Conservation (phyloP, 2,797 vertebrate genomes). For the Microctenopoma lineatum region DNA sequence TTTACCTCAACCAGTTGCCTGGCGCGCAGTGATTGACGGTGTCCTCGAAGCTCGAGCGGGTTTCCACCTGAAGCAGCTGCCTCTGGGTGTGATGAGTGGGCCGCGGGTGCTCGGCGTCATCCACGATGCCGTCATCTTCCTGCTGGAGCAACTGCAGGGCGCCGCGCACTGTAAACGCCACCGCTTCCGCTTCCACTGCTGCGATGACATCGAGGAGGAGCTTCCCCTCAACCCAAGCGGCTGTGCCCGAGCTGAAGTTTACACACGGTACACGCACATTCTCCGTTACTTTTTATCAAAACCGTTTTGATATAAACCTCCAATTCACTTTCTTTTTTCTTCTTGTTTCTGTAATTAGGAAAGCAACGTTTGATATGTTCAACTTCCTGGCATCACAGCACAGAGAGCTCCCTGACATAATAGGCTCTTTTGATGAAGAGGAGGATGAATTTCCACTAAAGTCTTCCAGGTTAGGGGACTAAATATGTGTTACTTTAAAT, state of each 20-base stretch:
- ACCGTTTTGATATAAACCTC: neutral
- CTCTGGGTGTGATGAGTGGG: conserved; percentile 86
- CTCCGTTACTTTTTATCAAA: neutral
- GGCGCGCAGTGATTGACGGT: conserved; percentile 89
- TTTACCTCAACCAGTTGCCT: conserved; percentile 82
- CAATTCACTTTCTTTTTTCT: neutral
- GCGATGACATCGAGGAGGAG: conserved; percentile 88
- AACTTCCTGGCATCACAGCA: conserved; percentile 95
- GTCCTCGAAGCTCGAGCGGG: conserved; percentile 91
- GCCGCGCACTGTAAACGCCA: conserved; percentile 87
- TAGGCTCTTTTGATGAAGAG: conserved; percentile 88
- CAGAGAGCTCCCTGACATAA: conserved; percentile 86
- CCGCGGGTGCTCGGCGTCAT: conserved; percentile 88
- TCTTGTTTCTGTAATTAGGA: conserved; percentile 73
- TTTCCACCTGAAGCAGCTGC: conserved; percentile 88
- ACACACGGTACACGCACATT: conserved; percentile 80
- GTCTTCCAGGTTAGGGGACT: conserved; percentile 85
- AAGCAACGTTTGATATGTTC: conserved; percentile 95
- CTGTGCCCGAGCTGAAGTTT: conserved; percentile 89
- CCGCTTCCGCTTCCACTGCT: conserved; percentile 91
- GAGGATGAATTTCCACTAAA: conserved; percentile 94
- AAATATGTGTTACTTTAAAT: neutral
- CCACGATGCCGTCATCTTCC: conserved; percentile 91
- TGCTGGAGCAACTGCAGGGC: conserved; percentile 91
- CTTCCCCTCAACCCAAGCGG: conserved; percentile 89